Percentiles rank a stretch among this genome's conserved stretches.
Evolutionary conservation across 2,797 vertebrate genomes (phyloP).

Genomic region (Chelon auratus): DNA sequence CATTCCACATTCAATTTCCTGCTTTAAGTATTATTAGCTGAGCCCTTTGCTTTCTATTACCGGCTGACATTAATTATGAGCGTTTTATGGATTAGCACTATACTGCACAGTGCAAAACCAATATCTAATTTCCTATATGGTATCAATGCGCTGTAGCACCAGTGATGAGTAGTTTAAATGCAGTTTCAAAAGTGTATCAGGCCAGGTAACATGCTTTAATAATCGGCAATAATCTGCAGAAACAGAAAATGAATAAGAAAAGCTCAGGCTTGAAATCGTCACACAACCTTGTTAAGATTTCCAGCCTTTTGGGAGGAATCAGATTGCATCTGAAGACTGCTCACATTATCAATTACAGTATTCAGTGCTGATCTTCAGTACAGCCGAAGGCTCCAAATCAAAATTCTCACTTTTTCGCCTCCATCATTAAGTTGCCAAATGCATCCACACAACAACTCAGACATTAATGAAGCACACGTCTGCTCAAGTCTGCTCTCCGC

Average conservation of each 20-base stretch:
- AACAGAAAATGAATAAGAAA: slow-evolving; percentile 2
- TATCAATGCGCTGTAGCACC: slow-evolving; percentile 36
- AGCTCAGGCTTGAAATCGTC: background rate
- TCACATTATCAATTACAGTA: background rate
- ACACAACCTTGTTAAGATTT: background rate
- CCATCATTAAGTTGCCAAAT: slow-evolving; percentile 21
- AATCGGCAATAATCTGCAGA: background rate
- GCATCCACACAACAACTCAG: slow-evolving; percentile 11
- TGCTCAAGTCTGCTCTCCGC: slow-evolving; percentile 1
- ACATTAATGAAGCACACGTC: slow-evolving; percentile 16
- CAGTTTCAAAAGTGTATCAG: background rate
- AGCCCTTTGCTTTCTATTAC: slow-evolving; percentile 52
- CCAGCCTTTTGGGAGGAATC: background rate
- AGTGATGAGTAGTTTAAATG: slow-evolving; percentile 25
- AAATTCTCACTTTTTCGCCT: slow-evolving; percentile 16
- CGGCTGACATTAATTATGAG: slow-evolving; percentile 58
- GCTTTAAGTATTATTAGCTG: slow-evolving; percentile 59
- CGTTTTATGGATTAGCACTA: slow-evolving; percentile 64
- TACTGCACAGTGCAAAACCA: slow-evolving; percentile 45
- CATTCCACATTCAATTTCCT: slow-evolving; percentile 68
- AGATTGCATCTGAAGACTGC: slow-evolving; percentile 24
- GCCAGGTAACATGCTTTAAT: background rate
- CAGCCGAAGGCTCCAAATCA: slow-evolving; percentile 9
- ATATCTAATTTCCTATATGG: slow-evolving; percentile 69
- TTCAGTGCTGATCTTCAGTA: background rate